Evolutionary conservation across 2,797 vertebrate genomes (phyloP).

Genomic region (Acropternis orthonyx): DNA sequence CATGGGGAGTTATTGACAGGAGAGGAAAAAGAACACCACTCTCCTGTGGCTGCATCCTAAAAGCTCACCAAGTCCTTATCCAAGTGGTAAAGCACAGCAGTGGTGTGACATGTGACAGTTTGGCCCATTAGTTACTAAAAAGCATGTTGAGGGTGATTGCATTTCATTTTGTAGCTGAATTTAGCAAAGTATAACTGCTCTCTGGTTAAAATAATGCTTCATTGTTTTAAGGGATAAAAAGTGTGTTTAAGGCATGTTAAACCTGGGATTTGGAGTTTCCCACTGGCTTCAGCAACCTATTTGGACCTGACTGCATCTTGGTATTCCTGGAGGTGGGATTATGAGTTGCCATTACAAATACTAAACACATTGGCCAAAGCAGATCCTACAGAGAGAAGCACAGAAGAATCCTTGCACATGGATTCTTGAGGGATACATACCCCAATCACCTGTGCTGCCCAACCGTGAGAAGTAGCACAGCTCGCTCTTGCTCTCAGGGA

Average conservation of each 20-base stretch:
- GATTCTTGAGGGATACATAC: not conserved
- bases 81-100: not conserved
- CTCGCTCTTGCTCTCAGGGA: not conserved
- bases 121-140: not conserved
- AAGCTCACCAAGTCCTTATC: not conserved
- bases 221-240: not conserved
- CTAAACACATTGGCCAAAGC: not conserved
- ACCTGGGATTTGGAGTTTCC: not conserved
- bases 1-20: conserved; percentile 3
- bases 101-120: not conserved
- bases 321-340: not conserved
- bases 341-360: not conserved
- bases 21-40: not conserved
- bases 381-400: not conserved
- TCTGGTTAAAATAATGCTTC: not conserved
- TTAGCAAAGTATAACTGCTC: not conserved
- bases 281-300: not conserved
- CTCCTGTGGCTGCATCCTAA: not conserved
- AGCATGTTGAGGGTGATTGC: not conserved
- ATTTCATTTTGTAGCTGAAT: not conserved
- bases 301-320: not conserved
- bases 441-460: fast-evolving
- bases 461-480: not conserved
- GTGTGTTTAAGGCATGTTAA: not conserved
- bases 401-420: not conserved